Percentiles rank a stretch among this genome's conserved stretches.
These are phyloP conservation scores for Chaetodon trifasciatus DNA, from an alignment of 2,797 vertebrate genomes.

Conservation along the genomic window DNA sequence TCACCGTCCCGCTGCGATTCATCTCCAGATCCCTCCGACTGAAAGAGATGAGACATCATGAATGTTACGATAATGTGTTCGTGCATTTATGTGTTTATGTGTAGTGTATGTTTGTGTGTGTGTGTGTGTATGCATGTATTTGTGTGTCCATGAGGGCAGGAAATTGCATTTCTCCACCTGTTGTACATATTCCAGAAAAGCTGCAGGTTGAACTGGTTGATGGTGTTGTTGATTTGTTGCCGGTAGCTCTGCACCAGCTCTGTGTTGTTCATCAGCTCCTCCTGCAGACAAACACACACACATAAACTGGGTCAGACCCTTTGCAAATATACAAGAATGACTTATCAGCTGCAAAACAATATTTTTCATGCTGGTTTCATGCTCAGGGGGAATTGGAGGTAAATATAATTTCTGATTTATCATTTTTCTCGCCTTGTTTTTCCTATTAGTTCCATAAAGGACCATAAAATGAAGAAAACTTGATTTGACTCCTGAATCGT, in stretches of 20 bases:
- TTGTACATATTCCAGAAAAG: slow-evolving; percentile 99
- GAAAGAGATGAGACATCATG: slow-evolving; percentile 27
- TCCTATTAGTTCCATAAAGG: not conserved
- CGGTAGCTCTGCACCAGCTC: slow-evolving; percentile 96
- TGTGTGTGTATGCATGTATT: not conserved
- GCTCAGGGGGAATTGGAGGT: not conserved
- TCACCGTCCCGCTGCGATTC: slow-evolving; percentile 91
- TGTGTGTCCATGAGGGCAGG: not conserved
- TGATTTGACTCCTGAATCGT: not conserved
- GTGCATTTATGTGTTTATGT: not conserved
- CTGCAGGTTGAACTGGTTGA: slow-evolving; percentile 98
- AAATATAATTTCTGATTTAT: not conserved
- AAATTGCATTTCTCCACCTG: slow-evolving; percentile 82
- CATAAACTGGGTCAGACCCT: slow-evolving; percentile 5
- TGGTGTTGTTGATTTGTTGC: slow-evolving; percentile 92
- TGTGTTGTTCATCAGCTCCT: slow-evolving; percentile 95
- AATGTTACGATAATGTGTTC: not conserved
- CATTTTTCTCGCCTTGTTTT: not conserved
- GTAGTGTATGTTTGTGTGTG: not conserved
- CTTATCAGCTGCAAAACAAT: not conserved
- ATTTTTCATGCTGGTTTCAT: not conserved
- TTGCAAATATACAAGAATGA: not conserved
- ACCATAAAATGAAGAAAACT: no score
- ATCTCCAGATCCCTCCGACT: slow-evolving; percentile 98
- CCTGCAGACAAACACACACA: slow-evolving; percentile 80